Evolutionary conservation across 2,113 vertebrate species (phyloP).

Genomic region (Tichodroma muraria): DNA sequence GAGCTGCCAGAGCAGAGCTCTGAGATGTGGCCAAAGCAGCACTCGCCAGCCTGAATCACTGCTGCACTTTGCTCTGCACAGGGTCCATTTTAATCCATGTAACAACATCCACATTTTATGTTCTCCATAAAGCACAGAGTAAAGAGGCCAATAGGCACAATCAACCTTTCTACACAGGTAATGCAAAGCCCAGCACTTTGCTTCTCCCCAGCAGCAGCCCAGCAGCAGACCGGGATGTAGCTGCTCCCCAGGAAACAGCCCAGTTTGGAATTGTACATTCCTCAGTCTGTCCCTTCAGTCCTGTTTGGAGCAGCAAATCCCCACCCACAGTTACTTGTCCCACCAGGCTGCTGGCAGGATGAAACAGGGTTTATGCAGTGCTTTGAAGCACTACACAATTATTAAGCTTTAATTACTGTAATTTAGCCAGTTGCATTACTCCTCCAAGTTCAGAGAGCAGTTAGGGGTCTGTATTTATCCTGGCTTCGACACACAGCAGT

Average conservation of each 20-base stretch:
- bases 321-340: not conserved
- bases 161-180: not conserved
- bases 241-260: not conserved
- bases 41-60: not conserved
- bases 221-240: not conserved
- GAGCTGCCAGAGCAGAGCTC: not conserved
- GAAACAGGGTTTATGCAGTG: not conserved
- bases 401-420: not conserved
- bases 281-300: not conserved
- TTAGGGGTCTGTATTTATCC: not conserved
- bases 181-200: not conserved
- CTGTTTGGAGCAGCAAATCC: not conserved
- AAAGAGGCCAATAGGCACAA: not conserved
- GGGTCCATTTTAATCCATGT: not conserved
- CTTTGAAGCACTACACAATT: slow-evolving; percentile 12
- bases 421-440: not conserved
- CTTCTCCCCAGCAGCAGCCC: not conserved
- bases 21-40: not conserved
- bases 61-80: not conserved
- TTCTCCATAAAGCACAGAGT: not conserved
- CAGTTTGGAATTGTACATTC: not conserved
- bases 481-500: not conserved
- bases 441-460: not conserved
- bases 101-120: not conserved
- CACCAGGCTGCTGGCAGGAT: not conserved